Percentiles rank a stretch among this genome's conserved stretches.
Evolutionary conservation across 2,797 vertebrate species (phyloP).

Genomic region (Delichon dasypus): DNA sequence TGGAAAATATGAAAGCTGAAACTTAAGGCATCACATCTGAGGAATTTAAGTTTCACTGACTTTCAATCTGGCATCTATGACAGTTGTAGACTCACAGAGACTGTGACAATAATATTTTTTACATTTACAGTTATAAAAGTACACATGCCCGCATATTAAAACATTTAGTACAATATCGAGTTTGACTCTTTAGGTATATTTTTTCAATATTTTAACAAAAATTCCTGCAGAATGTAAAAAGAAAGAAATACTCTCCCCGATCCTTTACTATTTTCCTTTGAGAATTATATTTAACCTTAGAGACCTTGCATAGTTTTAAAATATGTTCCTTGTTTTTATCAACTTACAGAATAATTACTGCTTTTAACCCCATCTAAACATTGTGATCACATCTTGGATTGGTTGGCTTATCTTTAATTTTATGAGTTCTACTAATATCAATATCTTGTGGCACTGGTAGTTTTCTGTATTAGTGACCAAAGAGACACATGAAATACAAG

Average conservation of each 20-base stretch:
- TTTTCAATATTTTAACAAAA: background rate
- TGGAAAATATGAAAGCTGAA: background rate
- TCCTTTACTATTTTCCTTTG: background rate
- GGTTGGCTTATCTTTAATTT: constrained; percentile 24
- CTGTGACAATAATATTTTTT: background rate
- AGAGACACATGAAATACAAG: background rate
- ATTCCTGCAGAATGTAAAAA: background rate
- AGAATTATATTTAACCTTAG: background rate
- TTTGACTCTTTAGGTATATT: background rate
- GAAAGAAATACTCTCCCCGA: background rate
- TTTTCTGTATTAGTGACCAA: background rate
- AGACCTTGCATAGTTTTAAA: background rate
- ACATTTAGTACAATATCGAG: background rate
- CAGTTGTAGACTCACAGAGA: background rate
- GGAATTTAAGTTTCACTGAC: background rate
- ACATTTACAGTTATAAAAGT: background rate
- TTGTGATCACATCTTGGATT: background rate
- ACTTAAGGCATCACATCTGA: background rate
- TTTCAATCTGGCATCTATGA: background rate
- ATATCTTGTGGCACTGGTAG: background rate
- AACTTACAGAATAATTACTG: background rate
- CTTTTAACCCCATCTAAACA: constrained; percentile 15
- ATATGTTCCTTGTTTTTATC: background rate
- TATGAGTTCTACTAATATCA: constrained; percentile 36
- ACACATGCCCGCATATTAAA: background rate